Conservation (phyloP, 1,140 invertebrate species). For the Probaryconus sp. region DNA sequence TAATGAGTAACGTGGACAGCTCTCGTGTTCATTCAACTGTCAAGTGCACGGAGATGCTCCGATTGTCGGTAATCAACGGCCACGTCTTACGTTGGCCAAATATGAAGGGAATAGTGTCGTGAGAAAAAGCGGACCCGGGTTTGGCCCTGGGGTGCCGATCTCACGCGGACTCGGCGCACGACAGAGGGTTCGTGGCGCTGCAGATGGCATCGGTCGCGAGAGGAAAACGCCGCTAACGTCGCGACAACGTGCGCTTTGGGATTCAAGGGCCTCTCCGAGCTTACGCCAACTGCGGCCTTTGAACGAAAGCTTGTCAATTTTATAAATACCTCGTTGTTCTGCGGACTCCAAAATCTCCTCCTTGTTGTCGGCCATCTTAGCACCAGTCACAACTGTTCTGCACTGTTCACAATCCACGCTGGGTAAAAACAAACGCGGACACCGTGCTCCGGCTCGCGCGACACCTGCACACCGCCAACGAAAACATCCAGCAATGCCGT, state of each 20-base stretch:
- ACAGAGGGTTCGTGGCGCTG: slow-evolving; percentile 36
- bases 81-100: too few relatives aligned
- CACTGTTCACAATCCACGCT: slow-evolving; percentile 75
- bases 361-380: slow-evolving; percentile 82
- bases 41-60: slow-evolving; percentile 8
- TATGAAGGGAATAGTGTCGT: too few relatives aligned
- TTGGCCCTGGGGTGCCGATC: slow-evolving; percentile 16
- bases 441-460: slow-evolving; percentile 50
- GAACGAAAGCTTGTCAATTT: slow-evolving; percentile 8
- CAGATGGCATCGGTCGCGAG: slow-evolving; percentile 66
- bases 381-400: slow-evolving; percentile 74
- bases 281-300: background rate
- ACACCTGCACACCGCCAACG: slow-evolving; percentile 41
- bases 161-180: slow-evolving; percentile 1
- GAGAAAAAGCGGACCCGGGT: too few relatives aligned
- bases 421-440: slow-evolving; percentile 75
- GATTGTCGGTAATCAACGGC: slow-evolving; percentile 7
- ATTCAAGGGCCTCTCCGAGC: background rate
- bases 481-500: slow-evolving; percentile 49
- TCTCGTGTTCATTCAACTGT: slow-evolving; percentile 31
- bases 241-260: slow-evolving; percentile 9
- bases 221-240: slow-evolving; percentile 43
- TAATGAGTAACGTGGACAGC: slow-evolving; percentile 70
- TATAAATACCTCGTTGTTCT: slow-evolving; percentile 79
- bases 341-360: slow-evolving; percentile 79